A percentile compares a stretch with the other conserved stretches of the same genome.
Evolutionary conservation across 1,140 invertebrate genomes (phyloP).

Genomic region (Platorchestia sp.): DNA sequence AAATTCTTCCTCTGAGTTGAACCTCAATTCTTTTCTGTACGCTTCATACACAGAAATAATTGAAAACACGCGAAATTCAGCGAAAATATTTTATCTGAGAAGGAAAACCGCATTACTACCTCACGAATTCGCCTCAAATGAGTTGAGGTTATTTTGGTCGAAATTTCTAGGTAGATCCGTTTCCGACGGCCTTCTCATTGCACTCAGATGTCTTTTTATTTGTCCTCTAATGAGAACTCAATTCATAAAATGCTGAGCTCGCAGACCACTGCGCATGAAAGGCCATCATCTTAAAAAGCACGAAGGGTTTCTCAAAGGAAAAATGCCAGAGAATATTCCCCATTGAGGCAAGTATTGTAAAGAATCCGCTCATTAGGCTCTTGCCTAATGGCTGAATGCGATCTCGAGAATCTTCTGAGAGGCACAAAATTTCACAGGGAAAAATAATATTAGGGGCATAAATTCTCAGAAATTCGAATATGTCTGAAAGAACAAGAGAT

Average conservation of each 20-base stretch:
- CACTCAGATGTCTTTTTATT: not conserved
- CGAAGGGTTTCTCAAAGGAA: not conserved
- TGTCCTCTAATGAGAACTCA: not conserved
- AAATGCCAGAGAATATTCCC: not conserved
- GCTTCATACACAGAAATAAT: not conserved
- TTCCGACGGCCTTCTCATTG: not conserved
- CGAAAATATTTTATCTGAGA: not conserved
- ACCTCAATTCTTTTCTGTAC: not conserved
- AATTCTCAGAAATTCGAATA: not conserved
- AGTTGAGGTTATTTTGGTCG: not conserved
- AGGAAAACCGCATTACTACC: not conserved
- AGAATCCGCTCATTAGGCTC: constrained; percentile 21
- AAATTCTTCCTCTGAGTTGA: not conserved
- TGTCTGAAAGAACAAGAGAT: not conserved
- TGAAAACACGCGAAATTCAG: not conserved
- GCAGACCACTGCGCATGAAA: not conserved
- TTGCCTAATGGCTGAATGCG: constrained; percentile 5
- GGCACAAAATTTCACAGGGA: not conserved
- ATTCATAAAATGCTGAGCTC: not conserved
- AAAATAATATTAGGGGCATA: not conserved
- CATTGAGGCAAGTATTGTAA: not conserved
- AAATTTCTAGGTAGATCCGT: not conserved
- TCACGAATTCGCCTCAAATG: not conserved
- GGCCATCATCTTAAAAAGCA: not conserved
- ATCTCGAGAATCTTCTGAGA: not conserved